Base-by-base conservation (phyloP, 2,888 invertebrate species). In the Eudasyphora cyanicolor region DNA sequence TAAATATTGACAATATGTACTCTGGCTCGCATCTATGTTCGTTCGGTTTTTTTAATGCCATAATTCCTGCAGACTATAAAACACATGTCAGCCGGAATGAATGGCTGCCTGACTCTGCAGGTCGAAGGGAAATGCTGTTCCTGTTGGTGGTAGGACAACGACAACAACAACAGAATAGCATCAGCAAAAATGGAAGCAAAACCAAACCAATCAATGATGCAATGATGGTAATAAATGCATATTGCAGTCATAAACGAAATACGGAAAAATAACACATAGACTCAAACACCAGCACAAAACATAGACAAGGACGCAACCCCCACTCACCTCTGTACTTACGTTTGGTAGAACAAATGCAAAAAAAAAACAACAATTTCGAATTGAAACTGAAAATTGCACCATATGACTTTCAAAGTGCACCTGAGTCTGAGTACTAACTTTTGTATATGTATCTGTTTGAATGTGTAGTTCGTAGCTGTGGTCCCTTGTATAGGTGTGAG, bases 331-430 rank as follows among this genome's bases (percentile, higher is more conserved):
- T 14, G 10, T 19, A 38, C 6, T 7, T 2, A 38, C 35, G 35
- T 0, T 3, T 12, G 64, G 35, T 38, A 64, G 17, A 62, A 32
- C n/a, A 5, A 54, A 54, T 7, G 21, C 38, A 64, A 17, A 32
- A 62, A 10, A 57, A 1, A 57, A 27, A 57, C 14, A 14, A 60
- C 60, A 32, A 60, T 60, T 60, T 35, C n/a, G 67, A 67, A 67
- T n/a, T 57, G 69, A 67, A 69, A 67, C 64, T 76, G 73, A 79
- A 79, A 82, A 82, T 79, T 83, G 79, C 79, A 79, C 74, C 79
- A 83, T 79, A 79, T 79, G 79, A 83, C 79, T 79, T 79, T 76
- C 54, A 79, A 70, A 67, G 42, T 67, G 62, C 82, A 83, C 79
- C 82, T 83, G 82, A 79, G 69, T 10, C 67, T 24, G 42, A 35